Base-by-base conservation (phyloP, 1,140 invertebrate genomes). In the Lordiphosa mommai region DNA sequence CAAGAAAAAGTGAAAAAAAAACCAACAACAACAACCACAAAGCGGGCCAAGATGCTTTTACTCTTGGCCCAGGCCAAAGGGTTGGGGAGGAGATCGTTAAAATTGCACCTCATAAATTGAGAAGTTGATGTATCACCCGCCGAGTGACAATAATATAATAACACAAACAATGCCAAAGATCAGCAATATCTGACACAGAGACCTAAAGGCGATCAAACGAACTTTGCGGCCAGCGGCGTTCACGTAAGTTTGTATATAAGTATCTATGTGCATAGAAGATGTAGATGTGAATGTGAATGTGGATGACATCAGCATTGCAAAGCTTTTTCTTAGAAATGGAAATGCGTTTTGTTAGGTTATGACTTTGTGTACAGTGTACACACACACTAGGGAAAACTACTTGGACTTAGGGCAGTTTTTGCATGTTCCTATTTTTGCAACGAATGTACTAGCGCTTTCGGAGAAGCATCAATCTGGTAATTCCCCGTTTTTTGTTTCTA, bases 91-190 rank as follows among this genome's bases (percentile, higher is more conserved):
- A 58, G 47, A 46, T 68, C 60, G 44, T 64, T 40, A 77, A 72
- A 72, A 84, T 84, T 85, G 79, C 79, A 84, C 79, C 79, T 84
- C 72, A 72, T 72, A 65, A 72, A 77, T 77, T 65, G 59, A 49
- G 37, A 43, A 56, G 43, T 48, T 68, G 49, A 69, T 73, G 49
- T 82, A 61, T 69, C 52, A 72, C 57, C 40, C 20, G 27, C 10
- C 9, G 17, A 66, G 40, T 43, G 40, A 43, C 40, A 43, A 43
- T 43, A 44, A 53, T 67, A 58, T 52, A 50, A 66, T 49, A 50
- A 65, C 43, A 29, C 30, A 6, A 4, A 44, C n/a, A 44, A 20
- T 3, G 20, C 23, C 40, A 43, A 43, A 43, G 40, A 43, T 43
- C 40, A 29, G 20, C 38, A 41, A 40, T 12, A 27, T 13, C 23